phyloP scores from a whole-genome alignment of 2,797 vertebrate species.

The Botia almorhae region DNA sequence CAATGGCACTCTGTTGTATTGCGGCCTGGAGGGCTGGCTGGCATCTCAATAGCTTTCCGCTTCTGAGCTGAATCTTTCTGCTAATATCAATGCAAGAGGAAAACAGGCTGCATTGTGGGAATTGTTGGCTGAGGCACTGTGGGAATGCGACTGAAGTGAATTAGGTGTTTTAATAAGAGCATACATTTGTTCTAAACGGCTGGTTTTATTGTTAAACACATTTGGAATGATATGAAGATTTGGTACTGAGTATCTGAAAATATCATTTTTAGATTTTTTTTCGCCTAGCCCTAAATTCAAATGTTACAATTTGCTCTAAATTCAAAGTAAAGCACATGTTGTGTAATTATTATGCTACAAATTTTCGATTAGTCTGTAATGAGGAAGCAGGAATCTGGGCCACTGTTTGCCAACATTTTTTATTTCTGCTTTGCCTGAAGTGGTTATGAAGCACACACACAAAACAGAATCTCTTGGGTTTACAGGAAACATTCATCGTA shows the following conservation, averaged over 20 bases:
- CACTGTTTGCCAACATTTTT: slow-evolving; percentile 8
- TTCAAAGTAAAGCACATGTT: neutral
- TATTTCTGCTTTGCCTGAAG: slow-evolving; percentile 5
- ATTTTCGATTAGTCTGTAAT: neutral
- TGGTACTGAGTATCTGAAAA: neutral
- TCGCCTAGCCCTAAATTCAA: neutral
- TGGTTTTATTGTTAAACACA: neutral
- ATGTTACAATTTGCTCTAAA: neutral
- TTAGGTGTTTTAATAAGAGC: slow-evolving; percentile 31
- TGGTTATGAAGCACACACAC: neutral
- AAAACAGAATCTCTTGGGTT: neutral
- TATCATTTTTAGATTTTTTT: neutral
- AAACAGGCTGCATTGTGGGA: slow-evolving; percentile 47
- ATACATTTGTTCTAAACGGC: neutral
- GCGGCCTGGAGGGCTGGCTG: neutral
- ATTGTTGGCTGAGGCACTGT: slow-evolving; percentile 46
- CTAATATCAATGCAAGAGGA: slow-evolving; percentile 34
- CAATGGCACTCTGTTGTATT: slow-evolving; percentile 40
- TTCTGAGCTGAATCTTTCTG: slow-evolving; percentile 25
- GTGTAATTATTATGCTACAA: neutral
- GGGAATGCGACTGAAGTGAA: slow-evolving; percentile 46
- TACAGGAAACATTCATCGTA: neutral
- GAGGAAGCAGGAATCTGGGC: slow-evolving; percentile 11
- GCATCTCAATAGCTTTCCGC: slow-evolving; percentile 29
- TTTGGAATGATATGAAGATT: neutral